Evolutionary conservation across 2,888 invertebrate genomes (phyloP), one percentile per base, ranked within the genome.

Genomic region (Rotaria socialis): DNA sequence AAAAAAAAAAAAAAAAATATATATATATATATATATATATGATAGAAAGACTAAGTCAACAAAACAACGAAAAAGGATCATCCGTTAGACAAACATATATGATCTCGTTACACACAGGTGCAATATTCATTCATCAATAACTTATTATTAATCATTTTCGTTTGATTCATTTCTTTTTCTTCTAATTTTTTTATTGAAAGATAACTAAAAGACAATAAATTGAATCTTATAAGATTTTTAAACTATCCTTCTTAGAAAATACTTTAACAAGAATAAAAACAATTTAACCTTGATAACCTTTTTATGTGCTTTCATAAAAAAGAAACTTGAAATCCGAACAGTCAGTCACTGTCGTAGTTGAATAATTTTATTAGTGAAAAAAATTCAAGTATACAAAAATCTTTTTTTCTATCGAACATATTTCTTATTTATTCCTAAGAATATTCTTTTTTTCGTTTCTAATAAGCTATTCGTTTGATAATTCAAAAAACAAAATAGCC

Each of bases 21-120:
- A n/a, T n/a, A 55, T 4, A 55, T 3, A 24, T 22, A 56, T 2
- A n/a, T 10, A 67, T 27, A 35, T 27, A 3, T 67, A 16, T 1
- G 16, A 5, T 14, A 35, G 16, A 16, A 50, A 14, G 50, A 52
- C 52, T 52, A 35, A 67, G 67, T 67, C 67, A 67, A 67, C 27
- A 67, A 67, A 67, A 67, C 27, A 27, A 35, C 35, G 67, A 67
- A 27, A 35, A 67, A 67, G 67, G 67, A 67, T 67, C 67, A 67
- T 67, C 67, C 27, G 35, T 67, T 67, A 67, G 67, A 35, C 67
- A 67, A 67, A 67, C 67, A 67, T 27, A 35, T 27, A 67, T 67
- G 11, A 67, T 67, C 67, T 67, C 4, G 35, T 67, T 67, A 35
- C 35, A 67, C 16, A 67, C 35, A 67, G 35, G 67, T 67, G 67